Percentiles rank a stretch among this genome's conserved stretches.
Conservation (phyloP, 2,888 invertebrate genomes). For the Leptopterna dolabrata region DNA sequence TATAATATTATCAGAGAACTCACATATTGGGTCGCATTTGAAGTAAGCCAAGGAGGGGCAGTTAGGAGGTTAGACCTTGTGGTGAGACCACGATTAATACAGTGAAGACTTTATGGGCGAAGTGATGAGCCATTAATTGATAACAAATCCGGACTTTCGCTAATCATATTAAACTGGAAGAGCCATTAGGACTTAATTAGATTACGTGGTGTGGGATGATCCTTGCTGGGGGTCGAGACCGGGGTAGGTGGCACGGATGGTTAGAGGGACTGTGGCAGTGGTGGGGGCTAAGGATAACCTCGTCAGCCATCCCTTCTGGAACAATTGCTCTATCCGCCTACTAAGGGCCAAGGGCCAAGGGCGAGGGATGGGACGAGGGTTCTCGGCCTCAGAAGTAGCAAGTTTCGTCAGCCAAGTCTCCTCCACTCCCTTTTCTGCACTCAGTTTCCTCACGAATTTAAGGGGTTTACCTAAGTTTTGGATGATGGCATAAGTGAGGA, state of each 20-base stretch:
- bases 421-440: not conserved
- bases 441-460: not conserved
- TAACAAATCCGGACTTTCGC: conserved; percentile 30
- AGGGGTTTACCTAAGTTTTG: not conserved
- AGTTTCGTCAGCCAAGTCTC: conserved; percentile 4
- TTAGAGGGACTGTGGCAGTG: not conserved
- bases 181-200: conserved; percentile 39
- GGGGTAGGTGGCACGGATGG: conserved; percentile 35
- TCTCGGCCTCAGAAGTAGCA: conserved; percentile 41
- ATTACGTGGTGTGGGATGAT: conserved; percentile 35
- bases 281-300: conserved; percentile 31
- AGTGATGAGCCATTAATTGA: conserved; percentile 33
- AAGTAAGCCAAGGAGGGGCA: no score
- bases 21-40: no score
- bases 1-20: no score
- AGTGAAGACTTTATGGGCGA: not conserved
- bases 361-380: not conserved
- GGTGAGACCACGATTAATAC: conserved; percentile 8
- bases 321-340: conserved; percentile 14
- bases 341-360: not conserved
- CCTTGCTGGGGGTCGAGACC: not conserved
- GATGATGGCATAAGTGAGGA: no score
- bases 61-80: not conserved
- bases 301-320: conserved; percentile 36
- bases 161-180: conserved; percentile 39